Evolutionary conservation across 2,797 vertebrate species (phyloP), one percentile per base, ranked within the genome.

Genomic region (Mastacembelus armatus): DNA sequence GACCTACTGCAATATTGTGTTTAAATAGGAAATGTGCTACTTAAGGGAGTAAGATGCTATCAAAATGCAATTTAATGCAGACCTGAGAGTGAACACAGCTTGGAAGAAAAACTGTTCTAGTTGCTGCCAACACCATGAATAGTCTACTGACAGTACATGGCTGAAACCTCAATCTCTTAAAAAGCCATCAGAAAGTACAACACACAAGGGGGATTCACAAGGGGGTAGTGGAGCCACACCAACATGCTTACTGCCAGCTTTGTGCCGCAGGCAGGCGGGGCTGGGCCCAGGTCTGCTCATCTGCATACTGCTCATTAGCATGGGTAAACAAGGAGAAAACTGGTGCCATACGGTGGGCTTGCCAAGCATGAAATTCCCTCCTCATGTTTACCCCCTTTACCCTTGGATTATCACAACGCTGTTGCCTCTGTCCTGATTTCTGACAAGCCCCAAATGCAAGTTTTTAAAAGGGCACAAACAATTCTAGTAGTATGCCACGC

Each of bases 241-340:
- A 62, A 73, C 56, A 54, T 50, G 66, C 24, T 59, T 70, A 30
- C 43, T 79, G 75, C 42, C 70, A 78, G 75, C 54, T 75, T 48
- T 71, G 51, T 61, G 54, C 26, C 59, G 70, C 55, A 66, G 75
- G 55, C 55, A 70, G 66, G 61, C 30, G 32, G 66, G 65, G 60
- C 64, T n/a, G 47, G 55, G 86, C 87, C 66, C 78, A 64, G 80
- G 71, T 86, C 83, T 83, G 73, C 85, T 90, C 88, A 91, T 92
- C 78, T 86, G 79, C 89, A 93, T 91, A 78, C 83, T 84, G 80
- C 86, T 92, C 88, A 93, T 94, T 93, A 93, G 76, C 84, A 91
- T 79, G 87, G 76, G 87, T 87, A 90, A 92, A 91, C 87, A 85
- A 74, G 80, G 80, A 90, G 86, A 88, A 90, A 89, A 87, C 75